Conservation (phyloP, 2,797 vertebrate species). For the Poeciliopsis paucimaculata region DNA sequence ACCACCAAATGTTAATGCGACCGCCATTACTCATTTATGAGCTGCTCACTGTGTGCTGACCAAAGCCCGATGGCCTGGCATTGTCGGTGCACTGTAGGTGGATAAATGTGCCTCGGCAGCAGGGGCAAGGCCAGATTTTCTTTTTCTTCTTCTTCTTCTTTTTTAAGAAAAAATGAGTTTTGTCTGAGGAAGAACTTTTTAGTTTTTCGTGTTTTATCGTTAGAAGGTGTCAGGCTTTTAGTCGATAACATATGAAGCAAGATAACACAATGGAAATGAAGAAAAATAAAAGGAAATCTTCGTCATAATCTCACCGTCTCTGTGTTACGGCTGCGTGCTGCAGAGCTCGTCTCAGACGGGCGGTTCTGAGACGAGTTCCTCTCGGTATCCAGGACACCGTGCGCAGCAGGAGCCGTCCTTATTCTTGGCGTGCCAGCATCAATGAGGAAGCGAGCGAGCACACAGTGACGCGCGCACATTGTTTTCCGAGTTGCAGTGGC, state of each 20-base stretch:
- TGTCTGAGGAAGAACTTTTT: conserved; percentile 3
- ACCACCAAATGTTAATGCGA: conserved; percentile 75
- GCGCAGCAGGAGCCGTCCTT: conserved; percentile 59
- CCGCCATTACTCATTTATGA: conserved; percentile 77
- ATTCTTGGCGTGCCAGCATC: conserved; percentile 56
- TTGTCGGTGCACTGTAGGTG: conserved; percentile 46
- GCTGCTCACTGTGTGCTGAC: conserved; percentile 54
- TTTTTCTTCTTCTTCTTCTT: conserved; percentile 6
- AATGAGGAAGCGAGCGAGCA: conserved; percentile 36
- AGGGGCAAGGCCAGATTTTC: conserved; percentile 23
- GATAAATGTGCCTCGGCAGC: conserved; percentile 36
- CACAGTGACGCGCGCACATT: conserved; percentile 38
- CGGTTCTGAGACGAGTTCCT: conserved; percentile 60
- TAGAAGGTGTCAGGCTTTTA: conserved; percentile 18
- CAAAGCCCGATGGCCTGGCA: conserved; percentile 52
- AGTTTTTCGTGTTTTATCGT: no score
- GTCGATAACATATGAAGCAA: conserved; percentile 8
- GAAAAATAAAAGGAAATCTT: conserved; percentile 37
- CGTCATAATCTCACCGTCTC: conserved; percentile 56
- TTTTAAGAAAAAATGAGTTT: conserved; percentile 23
- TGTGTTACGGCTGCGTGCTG: conserved; percentile 63
- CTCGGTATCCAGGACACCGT: conserved; percentile 60
- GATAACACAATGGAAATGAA: conserved; percentile 39
- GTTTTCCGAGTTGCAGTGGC: conserved; percentile 38
- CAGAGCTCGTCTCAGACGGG: conserved; percentile 51